Evolutionary conservation across 2,797 vertebrate species (phyloP), one percentile per base, ranked within the genome.

Genomic region (Tadarida brasiliensis): DNA sequence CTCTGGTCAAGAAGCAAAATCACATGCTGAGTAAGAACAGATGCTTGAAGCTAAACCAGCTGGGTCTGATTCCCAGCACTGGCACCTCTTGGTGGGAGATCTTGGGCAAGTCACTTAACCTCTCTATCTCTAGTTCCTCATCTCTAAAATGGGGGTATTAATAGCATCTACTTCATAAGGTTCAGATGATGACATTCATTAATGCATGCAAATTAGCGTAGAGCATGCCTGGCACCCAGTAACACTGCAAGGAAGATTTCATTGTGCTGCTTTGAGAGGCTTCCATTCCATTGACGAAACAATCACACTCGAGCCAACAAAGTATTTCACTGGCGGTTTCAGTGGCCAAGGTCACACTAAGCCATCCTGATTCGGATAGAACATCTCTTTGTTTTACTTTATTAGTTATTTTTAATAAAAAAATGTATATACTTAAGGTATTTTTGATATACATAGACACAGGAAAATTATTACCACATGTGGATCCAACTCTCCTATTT

Each of bases 131-230:
- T 1, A 84, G 35, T 94, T 96, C 90, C 73, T 93, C n/a, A 7
- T 84, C 90, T 84, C 57, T 93, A 90, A 93, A 87, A 91, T 51
- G 71, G 59, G 19, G 33, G 24, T 93, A 70, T 91, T 81, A 90
- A 95, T 82, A 96, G 87, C 47, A 70, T 56, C 35, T 28, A 59
- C 30, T 15, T 94, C 90, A 33, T 35, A 78, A 26, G 14, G 16
- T 80, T 85, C 39, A 65, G 74, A 90, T 82, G 76, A 82, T 19
- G 24, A 44, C 35, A 67, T 57, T 86, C 84, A 86, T 86, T 85
- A 86, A 68, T 16, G 39, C 39, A 39, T 7, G 24, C 22, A 28
- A 94, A n/a, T n/a, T n/a, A 94, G 73, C 67, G 91, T 44, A 74
- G 47, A 76, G 63, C 44, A 88, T 26, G n/a, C 44, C 87, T 86